These are phyloP conservation scores for Dipodomys spectabilis DNA, from an alignment of 2,113 vertebrate species.

Conservation along the genomic window DNA sequence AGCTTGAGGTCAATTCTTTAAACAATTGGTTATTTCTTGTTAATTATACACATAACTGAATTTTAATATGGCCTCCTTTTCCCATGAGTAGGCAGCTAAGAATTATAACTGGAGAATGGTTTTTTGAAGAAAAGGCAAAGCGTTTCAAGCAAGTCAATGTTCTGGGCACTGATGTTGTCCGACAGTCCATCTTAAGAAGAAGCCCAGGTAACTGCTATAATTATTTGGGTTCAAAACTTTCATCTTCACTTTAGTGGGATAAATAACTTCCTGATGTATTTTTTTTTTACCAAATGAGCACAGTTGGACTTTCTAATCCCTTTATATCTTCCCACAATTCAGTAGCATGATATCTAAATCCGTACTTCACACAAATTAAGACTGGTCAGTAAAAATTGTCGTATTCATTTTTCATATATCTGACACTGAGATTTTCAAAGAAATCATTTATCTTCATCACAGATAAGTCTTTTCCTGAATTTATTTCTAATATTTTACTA, in stretches of 20 bases:
- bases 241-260: not conserved
- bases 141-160: constrained; percentile 90
- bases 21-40: not conserved
- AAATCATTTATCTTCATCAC: constrained; percentile 37
- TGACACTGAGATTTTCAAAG: constrained; percentile 30
- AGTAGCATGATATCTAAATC: constrained; percentile 19
- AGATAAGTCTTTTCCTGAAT: constrained; percentile 10
- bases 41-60: constrained; percentile 35
- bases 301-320: constrained; percentile 45
- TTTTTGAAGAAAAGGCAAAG: constrained; percentile 96
- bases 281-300: constrained; percentile 14
- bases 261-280: not conserved
- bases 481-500: constrained; percentile 30
- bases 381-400: constrained; percentile 30
- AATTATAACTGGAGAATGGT: constrained; percentile 97
- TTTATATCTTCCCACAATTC: constrained; percentile 22
- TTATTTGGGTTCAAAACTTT: constrained; percentile 26
- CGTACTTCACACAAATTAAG: constrained; percentile 24
- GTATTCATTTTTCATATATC: constrained; percentile 26
- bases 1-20: constrained; percentile 4
- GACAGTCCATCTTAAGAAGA: constrained; percentile 92
- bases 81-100: constrained; percentile 90
- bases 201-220: constrained; percentile 85
- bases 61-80: constrained; percentile 33
- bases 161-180: constrained; percentile 92